These are phyloP conservation scores for Pristionchus arcanus DNA, from an alignment of 2,888 invertebrate genomes.

Conservation along the genomic window DNA sequence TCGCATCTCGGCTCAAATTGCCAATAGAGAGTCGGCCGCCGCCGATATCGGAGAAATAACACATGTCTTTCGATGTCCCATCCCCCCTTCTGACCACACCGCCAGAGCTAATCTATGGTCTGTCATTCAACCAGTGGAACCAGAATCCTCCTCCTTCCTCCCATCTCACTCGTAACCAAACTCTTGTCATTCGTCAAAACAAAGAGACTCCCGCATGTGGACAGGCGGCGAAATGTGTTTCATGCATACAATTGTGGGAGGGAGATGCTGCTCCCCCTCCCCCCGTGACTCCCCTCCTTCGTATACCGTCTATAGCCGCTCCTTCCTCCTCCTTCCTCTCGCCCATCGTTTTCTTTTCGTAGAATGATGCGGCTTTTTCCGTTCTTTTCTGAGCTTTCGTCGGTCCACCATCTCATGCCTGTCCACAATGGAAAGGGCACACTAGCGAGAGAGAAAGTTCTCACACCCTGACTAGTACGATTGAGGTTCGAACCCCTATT, in stretches of 20 bases:
- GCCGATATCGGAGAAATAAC: not conserved
- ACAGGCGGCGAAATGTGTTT: not conserved
- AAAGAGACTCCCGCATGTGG: not conserved
- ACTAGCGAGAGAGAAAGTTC: not conserved
- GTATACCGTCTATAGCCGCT: constrained; percentile 33
- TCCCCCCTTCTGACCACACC: not conserved
- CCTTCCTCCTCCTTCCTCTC: not conserved
- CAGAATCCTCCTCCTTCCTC: not conserved
- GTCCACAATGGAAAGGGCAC: not conserved
- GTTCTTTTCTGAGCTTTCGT: not conserved
- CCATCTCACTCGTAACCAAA: not conserved
- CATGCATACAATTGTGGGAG: constrained; percentile 29
- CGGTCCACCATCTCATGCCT: not conserved
- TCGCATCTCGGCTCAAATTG: not conserved
- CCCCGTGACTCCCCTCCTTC: not conserved
- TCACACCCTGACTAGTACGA: no score
- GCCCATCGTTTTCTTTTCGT: not conserved
- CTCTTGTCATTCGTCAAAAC: constrained; percentile 15
- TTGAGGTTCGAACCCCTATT: no score
- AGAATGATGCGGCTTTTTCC: not conserved
- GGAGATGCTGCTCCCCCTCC: not conserved
- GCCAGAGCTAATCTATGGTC: not conserved
- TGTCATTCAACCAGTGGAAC: not conserved
- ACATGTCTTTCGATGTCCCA: not conserved
- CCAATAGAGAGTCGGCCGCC: not conserved